Conservation (phyloP, 2,113 vertebrate species). For the Calidris pugnax region DNA sequence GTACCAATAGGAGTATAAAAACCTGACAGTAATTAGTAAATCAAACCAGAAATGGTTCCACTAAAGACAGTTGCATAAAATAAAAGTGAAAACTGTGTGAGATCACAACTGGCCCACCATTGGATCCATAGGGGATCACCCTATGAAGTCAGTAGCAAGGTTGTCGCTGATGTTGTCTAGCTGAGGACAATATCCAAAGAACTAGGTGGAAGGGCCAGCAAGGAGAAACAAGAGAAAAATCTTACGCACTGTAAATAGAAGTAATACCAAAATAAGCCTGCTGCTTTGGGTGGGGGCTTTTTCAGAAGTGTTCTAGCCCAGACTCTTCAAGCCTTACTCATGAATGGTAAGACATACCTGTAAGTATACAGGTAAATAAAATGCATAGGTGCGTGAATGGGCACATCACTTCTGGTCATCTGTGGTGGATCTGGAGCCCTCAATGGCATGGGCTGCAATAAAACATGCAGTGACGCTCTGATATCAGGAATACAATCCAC, state of each 20-base stretch:
- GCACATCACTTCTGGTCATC: background rate
- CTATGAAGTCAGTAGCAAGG: background rate
- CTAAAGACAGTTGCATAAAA: background rate
- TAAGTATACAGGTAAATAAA: background rate
- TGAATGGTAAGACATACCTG: background rate
- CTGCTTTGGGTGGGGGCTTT: background rate
- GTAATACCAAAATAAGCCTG: background rate
- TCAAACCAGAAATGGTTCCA: background rate
- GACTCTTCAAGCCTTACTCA: background rate
- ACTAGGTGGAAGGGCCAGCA: background rate
- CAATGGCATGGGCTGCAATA: background rate
- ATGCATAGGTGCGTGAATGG: background rate
- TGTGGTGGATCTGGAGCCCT: background rate
- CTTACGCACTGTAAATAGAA: background rate
- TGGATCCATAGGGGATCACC: background rate
- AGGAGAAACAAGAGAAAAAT: background rate
- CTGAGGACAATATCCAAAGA: background rate
- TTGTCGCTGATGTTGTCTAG: background rate
- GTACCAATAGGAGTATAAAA: background rate
- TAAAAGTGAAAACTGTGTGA: background rate
- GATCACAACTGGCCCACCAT: background rate
- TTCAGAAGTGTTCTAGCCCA: background rate
- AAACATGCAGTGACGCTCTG: background rate
- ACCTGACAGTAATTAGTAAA: background rate
- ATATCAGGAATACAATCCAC: background rate